Base-by-base conservation (phyloP, 2,797 vertebrate species). In the Sciaenops ocellatus region DNA sequence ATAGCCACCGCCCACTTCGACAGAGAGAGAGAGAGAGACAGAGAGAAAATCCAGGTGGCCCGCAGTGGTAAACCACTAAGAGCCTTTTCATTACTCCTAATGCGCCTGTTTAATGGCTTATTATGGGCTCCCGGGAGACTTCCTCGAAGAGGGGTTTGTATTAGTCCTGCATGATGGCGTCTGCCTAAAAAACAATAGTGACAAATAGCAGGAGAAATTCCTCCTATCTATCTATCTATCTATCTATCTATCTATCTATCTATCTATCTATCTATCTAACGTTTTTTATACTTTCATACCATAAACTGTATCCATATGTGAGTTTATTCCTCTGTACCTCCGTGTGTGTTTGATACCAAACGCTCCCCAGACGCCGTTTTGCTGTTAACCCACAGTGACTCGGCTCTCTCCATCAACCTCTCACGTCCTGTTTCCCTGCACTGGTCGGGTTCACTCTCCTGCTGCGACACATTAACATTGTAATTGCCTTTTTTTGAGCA, bases 401-500 rank as follows among this genome's bases (percentile, higher is more conserved):
- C 90, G 38, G 73, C 87, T 90, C 93, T 91, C 92, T 91, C 61
- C 77, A 89, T 93, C 89, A 87, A 85, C 78, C 87, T 91, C 71
- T 88, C 80, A 87, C 77, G 85, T 79, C 82, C 77, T 83, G 88
- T 89, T 90, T 86, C 76, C 66, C 48, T 56, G 63, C 41, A 24
- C 69, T 8, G 81, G 28, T 77, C 65, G 71, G 70, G 83, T 86
- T 85, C 78, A 77, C 85, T 83, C 91, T 89, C 94, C 92, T 86
- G 94, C 94, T 90, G 94, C 42, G 87, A 94, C 95, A 97, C 96
- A 98, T 98, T 98, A 98, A 97, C 97, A 96, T 96, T 85, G 90
- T 97, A 98, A 98, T 98, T 98, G 97, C 95, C 93, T 97, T 96
- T 96, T 96, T 95, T 93, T 94, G 88, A 94, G 90, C 92, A 94